These are phyloP conservation scores for Cyclargus thomasi DNA, from an alignment of 1,140 invertebrate genomes.

Conservation along the genomic window DNA sequence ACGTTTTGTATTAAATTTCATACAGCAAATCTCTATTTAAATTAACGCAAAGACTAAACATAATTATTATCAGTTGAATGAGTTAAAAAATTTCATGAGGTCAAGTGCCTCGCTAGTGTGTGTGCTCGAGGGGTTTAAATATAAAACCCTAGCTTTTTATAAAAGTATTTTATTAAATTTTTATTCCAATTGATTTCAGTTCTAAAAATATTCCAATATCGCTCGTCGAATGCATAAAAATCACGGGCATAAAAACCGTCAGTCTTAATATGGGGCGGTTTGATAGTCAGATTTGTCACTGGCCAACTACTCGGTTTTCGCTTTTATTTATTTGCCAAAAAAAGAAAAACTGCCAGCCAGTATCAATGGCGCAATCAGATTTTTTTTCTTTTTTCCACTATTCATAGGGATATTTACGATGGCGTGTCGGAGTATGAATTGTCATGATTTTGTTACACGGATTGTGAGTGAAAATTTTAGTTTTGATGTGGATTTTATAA, in stretches of 20 bases:
- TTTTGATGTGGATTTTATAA: too few species aligned
- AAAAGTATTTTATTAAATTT: too few species aligned
- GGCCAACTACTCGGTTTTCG: conserved; percentile 1
- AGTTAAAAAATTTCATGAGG: too few species aligned
- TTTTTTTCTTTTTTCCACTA: conserved; percentile 9
- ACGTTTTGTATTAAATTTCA: too few species aligned
- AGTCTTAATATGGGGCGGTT: conserved; percentile 34
- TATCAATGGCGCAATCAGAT: conserved; percentile 41
- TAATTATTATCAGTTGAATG: too few species aligned
- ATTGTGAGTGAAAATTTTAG: too few species aligned
- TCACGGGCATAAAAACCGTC: conserved; percentile 24
- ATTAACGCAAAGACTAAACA: too few species aligned
- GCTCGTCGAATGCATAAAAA: conserved; percentile 6
- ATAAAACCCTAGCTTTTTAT: too few species aligned
- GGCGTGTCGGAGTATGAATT: background rate
- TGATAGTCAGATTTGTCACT: conserved; percentile 10
- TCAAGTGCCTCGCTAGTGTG: too few species aligned
- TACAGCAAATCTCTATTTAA: too few species aligned
- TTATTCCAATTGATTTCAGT: background rate
- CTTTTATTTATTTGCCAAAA: conserved; percentile 44
- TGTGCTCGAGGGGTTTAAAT: too few species aligned
- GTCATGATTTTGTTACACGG: background rate
- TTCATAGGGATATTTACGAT: conserved; percentile 3
- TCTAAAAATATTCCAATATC: background rate
- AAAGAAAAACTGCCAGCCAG: conserved; percentile 31